These are phyloP conservation scores for Danaus plexippus DNA, from an alignment of 1,140 invertebrate genomes.

Conservation along the genomic window DNA sequence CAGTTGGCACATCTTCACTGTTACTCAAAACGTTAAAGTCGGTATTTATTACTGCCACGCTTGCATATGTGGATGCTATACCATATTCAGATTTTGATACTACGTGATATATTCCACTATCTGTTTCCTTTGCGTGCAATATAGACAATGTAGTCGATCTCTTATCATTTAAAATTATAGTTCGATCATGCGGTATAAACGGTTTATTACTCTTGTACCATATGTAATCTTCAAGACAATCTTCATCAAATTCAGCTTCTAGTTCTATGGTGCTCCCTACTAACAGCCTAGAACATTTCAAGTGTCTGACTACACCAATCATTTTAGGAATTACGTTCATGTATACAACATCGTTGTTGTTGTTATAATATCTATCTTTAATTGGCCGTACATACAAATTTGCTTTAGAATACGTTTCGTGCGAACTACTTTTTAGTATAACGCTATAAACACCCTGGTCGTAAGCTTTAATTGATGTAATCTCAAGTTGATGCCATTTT, in stretches of 20 bases:
- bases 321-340: slow-evolving; percentile 8
- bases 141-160: slow-evolving; percentile 23
- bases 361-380: slow-evolving; percentile 12
- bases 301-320: slow-evolving; percentile 11
- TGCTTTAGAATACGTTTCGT: slow-evolving; percentile 21
- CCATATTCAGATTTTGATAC: slow-evolving; percentile 27
- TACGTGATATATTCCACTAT: slow-evolving; percentile 29
- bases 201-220: slow-evolving; percentile 27
- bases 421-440: slow-evolving; percentile 13
- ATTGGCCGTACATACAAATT: slow-evolving; percentile 19
- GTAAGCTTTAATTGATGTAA: slow-evolving; percentile 10
- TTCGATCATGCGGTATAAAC: slow-evolving; percentile 22
- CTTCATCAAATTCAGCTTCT: slow-evolving; percentile 21
- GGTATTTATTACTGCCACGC: slow-evolving; percentile 22
- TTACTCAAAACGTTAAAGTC: slow-evolving; percentile 13
- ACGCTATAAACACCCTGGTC: slow-evolving; percentile 27
- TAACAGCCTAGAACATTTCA: slow-evolving; percentile 18
- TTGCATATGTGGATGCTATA: slow-evolving; percentile 26
- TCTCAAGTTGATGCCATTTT: slow-evolving; percentile 23
- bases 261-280: slow-evolving; percentile 24
- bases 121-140: slow-evolving; percentile 20
- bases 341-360: slow-evolving; percentile 19
- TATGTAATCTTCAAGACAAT: slow-evolving; percentile 15
- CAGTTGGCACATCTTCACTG: slow-evolving; percentile 20
- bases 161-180: slow-evolving; percentile 22